phyloP scores from a whole-genome alignment of 2,797 vertebrate species.

The Rallus crepitans region DNA sequence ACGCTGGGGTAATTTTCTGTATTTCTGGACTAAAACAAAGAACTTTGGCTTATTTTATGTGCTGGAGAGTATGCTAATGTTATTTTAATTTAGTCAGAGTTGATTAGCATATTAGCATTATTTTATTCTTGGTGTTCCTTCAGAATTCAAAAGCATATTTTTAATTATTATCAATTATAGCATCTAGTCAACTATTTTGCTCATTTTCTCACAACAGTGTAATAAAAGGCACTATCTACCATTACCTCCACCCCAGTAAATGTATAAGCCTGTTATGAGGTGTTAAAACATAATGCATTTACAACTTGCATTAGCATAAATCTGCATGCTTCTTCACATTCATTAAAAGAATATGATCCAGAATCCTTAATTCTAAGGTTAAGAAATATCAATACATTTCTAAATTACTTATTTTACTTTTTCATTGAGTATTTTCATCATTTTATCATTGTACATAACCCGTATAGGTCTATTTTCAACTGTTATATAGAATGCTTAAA shows the following conservation, averaged over 20 bases:
- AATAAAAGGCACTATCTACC: neutral
- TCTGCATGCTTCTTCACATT: neutral
- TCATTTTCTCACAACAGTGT: slow-evolving; percentile 26
- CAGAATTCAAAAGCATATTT: slow-evolving; percentile 42
- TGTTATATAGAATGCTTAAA: no score
- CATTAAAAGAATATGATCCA: neutral
- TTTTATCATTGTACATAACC: neutral
- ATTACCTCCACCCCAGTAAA: neutral
- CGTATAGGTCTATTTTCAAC: neutral
- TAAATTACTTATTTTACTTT: neutral
- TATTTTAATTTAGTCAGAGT: neutral
- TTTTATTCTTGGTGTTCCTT: neutral
- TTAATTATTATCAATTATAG: slow-evolving; percentile 4
- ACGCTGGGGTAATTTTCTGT: neutral
- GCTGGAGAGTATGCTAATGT: neutral
- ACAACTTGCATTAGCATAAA: neutral
- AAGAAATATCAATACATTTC: neutral
- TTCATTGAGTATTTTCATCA: neutral
- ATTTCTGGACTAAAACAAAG: neutral
- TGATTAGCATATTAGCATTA: neutral
- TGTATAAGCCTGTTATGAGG: neutral
- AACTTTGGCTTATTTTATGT: neutral
- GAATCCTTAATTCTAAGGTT: neutral
- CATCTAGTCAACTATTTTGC: slow-evolving; percentile 3
- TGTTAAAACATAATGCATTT: neutral